Evolutionary conservation across 2,113 vertebrate genomes (phyloP), one percentile per base, ranked within the genome.

Genomic region (Sitta europaea): DNA sequence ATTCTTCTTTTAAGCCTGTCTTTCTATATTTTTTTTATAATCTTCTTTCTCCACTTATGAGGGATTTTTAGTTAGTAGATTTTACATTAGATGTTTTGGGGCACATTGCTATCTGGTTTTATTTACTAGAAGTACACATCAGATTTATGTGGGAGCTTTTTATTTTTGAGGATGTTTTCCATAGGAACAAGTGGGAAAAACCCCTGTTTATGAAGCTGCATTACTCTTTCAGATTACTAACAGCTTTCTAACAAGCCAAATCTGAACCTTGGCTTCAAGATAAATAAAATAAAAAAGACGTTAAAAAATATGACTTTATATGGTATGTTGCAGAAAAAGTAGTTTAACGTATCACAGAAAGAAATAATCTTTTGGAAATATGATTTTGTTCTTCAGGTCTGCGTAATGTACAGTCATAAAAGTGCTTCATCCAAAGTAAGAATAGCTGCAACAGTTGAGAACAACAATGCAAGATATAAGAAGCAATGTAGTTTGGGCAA

Each of bases 301-400:
- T 53, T 88, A 3, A 95, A 96, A 95, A 92, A 81, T 28, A 88
- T 76, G 16, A 75, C 36, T 89, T 92, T 42, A 12, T 72, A 40
- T 92, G 25, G 24, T 45, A 88, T 45, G 25, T 88, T 73, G 51
- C 86, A 94, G 81, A 74, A 95, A 94, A 96, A 96, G 72, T 70
- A 82, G 24, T 87, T 94, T 97, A 96, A 91, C 47, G 73, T 35
- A 91, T 53, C 48, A 81, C 3, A 28, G 63, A 67, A 68, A 62
- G 22, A 92, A 87, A 11, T 6, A n/a, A 2, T 40, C 25, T 54
- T 75, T 59, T 59, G 61, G 63, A 71, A 79, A 88, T 85, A 76
- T 79, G 12, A 93, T 96, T 97, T 98, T 96, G 51, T 90, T 93
- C 23, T 31, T 48, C n/a, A 38, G 36, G 58, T 94, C 66, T 35